phyloP scores from a whole-genome alignment of 2,113 vertebrate genomes.

The Oxygymnocypris stewartii region DNA sequence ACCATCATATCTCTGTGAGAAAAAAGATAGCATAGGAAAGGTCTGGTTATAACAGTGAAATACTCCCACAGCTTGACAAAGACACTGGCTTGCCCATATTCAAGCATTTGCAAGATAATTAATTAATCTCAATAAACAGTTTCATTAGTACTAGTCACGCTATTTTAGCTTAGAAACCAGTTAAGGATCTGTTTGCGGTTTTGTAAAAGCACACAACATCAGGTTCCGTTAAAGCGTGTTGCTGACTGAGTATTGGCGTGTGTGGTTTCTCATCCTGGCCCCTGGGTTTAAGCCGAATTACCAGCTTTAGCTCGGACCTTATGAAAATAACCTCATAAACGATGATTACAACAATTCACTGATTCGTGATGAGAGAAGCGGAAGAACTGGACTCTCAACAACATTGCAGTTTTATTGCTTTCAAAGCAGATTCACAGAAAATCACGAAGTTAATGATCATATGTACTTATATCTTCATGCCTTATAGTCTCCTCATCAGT shows the following conservation, averaged over 20 bases:
- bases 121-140: too few relatives aligned
- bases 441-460: too few relatives aligned
- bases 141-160: too few relatives aligned
- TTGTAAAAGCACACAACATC: not conserved
- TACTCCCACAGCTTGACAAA: too few relatives aligned
- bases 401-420: too few relatives aligned
- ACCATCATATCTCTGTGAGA: not conserved
- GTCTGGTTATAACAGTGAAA: not conserved
- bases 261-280: constrained; percentile 12
- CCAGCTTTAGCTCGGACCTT: not conserved
- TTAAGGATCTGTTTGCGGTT: too few relatives aligned
- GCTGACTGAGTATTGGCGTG: too few relatives aligned
- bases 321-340: constrained; percentile 45
- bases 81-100: too few relatives aligned
- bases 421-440: too few relatives aligned
- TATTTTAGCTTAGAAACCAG: too few relatives aligned
- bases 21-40: not conserved
- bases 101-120: too few relatives aligned
- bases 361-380: not conserved
- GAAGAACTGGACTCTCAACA: not conserved
- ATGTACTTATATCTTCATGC: not conserved
- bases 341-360: constrained; percentile 23
- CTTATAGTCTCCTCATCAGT: not conserved
- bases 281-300: constrained; percentile 24
- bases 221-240: too few relatives aligned